Base-by-base conservation (phyloP, 2,797 vertebrate species). In the Heliangelus exortis region DNA sequence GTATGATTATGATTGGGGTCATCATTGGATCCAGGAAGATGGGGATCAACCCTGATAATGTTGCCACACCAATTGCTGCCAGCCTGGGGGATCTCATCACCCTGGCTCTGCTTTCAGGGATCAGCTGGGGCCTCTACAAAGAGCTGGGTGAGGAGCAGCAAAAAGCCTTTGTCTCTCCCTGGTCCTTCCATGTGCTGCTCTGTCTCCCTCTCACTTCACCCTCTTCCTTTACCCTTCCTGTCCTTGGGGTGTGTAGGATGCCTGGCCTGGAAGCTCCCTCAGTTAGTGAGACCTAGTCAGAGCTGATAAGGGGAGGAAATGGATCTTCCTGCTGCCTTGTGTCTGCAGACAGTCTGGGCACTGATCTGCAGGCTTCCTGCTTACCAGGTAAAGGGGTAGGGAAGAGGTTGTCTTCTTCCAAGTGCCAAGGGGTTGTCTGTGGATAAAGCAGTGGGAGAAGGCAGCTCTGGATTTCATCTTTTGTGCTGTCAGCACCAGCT, bases 71-170 rank as follows among this genome's bases (percentile, higher is more conserved):
- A 19, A 99, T 99, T 25, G 99, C 99, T 62, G 99, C 99, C 76
- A 99, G 99, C 95, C 98, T 99, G 79, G 99, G 99, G 29, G 99
- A 99, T 97, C 98, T 99, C 89, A 99, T 99, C 97, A 99, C 99
- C 8, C 97, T 99, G 97, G 98, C 99, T 6, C 97, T 99, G 94
- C 98, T 99, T 61, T 99, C 99, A 11, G 99, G 99, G 96, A 99
- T 99, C 97, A 99, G 99, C 87, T 99, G 98, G 55, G 99, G 98
- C 85, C 98, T 99, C 48, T 99, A 99, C 97, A 98, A 98, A 94
- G 98, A 99, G 95, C 97, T 99, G 74, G 98, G 99, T 99, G 98
- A 98, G 87, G 19, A 92, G 53, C 39, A 34, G 21, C 68, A 59
- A 3, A 29, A 18, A 14, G 22, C 28, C 22, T 82, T 15, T 65